Conservation (phyloP, 2,797 vertebrate species). For the Poecilia gillii region DNA sequence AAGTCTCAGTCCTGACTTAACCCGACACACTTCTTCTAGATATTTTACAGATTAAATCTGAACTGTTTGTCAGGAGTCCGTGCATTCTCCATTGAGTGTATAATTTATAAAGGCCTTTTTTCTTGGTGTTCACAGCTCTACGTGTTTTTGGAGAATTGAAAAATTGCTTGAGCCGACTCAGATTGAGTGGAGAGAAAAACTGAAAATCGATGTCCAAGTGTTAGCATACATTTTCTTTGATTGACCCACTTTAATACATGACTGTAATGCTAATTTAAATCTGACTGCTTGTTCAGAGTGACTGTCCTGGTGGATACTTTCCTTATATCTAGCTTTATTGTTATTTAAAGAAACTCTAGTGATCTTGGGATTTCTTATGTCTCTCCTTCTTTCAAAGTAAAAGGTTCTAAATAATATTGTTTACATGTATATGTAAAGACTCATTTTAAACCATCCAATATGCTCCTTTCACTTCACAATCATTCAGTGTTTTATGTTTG, state of each 20-base stretch:
- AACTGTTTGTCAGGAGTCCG: background rate
- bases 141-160: background rate
- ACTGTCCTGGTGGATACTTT: no score
- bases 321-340: background rate
- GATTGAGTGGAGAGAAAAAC: background rate
- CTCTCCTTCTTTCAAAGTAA: no score
- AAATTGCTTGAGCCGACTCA: background rate
- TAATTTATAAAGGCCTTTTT: background rate
- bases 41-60: background rate
- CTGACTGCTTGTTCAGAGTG: background rate
- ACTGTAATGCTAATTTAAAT: background rate
- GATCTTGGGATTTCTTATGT: no score
- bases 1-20: background rate
- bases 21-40: background rate
- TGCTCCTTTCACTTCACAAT: background rate
- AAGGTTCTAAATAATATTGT: no score
- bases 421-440: background rate
- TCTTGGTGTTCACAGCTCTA: background rate
- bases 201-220: background rate
- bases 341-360: background rate
- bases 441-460: background rate
- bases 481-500: background rate
- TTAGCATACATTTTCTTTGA: background rate
- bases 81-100: no score
- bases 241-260: background rate